These are phyloP conservation scores for Falcaria lacertinaria DNA, from an alignment of 2,888 invertebrate species.

Conservation along the genomic window DNA sequence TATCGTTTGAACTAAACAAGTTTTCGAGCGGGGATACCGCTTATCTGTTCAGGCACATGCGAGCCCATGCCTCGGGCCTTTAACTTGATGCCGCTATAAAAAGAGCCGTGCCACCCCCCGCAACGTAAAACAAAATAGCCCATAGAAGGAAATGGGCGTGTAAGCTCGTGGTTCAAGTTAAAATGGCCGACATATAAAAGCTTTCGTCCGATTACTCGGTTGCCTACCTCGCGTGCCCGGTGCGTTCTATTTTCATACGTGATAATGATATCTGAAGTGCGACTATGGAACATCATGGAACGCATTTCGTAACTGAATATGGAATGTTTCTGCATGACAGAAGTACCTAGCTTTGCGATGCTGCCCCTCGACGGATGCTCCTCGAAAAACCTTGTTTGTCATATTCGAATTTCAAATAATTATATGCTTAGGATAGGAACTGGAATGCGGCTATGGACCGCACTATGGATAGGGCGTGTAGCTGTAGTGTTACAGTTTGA, in stretches of 20 bases:
- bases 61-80: conserved; percentile 69
- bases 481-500: conserved; percentile 27
- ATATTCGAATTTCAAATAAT: too few relatives aligned
- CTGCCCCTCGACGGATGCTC: too few relatives aligned
- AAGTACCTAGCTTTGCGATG: too few relatives aligned
- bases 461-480: too few relatives aligned
- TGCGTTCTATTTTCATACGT: conserved; percentile 77
- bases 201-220: conserved; percentile 75
- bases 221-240: conserved; percentile 75
- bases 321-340: too few relatives aligned
- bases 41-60: conserved; percentile 74
- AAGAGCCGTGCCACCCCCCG: conserved; percentile 48
- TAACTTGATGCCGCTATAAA: conserved; percentile 61
- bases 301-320: too few relatives aligned
- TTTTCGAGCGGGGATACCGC: conserved; percentile 73
- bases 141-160: conserved; percentile 59
- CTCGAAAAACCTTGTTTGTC: too few relatives aligned
- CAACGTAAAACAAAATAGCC: conserved; percentile 53
- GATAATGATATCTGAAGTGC: conserved; percentile 67
- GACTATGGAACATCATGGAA: conserved; percentile 48
- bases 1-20: conserved; percentile 72
- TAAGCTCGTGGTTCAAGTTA: conserved; percentile 51
- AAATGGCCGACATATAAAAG: conserved; percentile 58
- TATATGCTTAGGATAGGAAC: too few relatives aligned
- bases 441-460: conserved; percentile 39